These are phyloP conservation scores for Sebastes baramenuke DNA, from an alignment of 2,797 vertebrate genomes.

Conservation along the genomic window DNA sequence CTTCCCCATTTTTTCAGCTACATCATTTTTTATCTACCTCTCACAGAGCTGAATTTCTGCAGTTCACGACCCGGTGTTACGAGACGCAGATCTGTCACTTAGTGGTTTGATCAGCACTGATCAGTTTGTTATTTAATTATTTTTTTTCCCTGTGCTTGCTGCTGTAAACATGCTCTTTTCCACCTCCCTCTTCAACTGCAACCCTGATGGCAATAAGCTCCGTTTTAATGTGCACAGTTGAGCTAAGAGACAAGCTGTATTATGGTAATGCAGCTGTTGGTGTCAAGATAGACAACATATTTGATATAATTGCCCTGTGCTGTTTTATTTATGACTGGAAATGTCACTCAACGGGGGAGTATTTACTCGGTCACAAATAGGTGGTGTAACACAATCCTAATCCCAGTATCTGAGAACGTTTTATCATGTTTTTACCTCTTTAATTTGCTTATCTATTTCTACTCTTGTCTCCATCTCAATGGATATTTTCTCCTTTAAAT, in stretches of 20 bases:
- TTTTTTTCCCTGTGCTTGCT: neutral
- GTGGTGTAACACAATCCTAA: slow-evolving; percentile 21
- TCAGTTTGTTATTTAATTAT: neutral
- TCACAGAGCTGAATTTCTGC: neutral
- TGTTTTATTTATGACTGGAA: neutral
- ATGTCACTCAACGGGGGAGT: slow-evolving; percentile 2
- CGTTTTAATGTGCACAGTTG: slow-evolving; percentile 22
- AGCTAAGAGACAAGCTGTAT: slow-evolving; percentile 15
- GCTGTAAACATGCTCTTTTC: slow-evolving; percentile 46
- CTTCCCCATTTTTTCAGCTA: neutral
- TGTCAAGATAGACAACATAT: neutral
- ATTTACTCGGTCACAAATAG: slow-evolving; percentile 33
- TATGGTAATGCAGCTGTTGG: slow-evolving; percentile 19
- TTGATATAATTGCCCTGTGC: neutral
- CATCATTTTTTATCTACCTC: neutral
- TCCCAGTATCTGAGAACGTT: neutral
- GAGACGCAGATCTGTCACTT: slow-evolving; percentile 20
- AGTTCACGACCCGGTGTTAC: slow-evolving; percentile 14
- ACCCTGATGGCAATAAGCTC: slow-evolving; percentile 6
- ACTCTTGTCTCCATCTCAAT: neutral
- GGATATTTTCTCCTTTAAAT: slow-evolving; percentile 30
- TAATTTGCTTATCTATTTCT: slow-evolving; percentile 9
- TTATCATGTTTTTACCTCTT: neutral
- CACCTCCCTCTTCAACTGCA: slow-evolving; percentile 49
- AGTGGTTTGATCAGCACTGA: slow-evolving; percentile 34